phyloP scores from a whole-genome alignment of 1,140 invertebrate species.

The Medauroidea extradentata region DNA sequence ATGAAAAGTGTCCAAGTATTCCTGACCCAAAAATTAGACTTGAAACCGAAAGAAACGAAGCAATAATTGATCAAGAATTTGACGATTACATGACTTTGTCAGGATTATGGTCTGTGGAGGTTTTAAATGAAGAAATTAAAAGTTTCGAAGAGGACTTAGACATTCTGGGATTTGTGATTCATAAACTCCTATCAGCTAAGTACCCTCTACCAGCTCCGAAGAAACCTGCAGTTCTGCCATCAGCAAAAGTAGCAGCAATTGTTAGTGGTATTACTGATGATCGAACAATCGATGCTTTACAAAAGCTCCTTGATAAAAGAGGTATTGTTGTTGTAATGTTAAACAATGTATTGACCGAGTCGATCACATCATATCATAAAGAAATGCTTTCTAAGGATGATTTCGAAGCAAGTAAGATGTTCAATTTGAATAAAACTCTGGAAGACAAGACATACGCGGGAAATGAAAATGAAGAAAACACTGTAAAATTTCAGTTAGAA shows the following conservation, averaged over 20 bases:
- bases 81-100: constrained; percentile 42
- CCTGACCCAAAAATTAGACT: constrained; percentile 15
- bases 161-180: constrained; percentile 51
- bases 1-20: constrained; percentile 10
- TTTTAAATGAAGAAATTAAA: constrained; percentile 24
- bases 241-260: constrained; percentile 43
- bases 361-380: constrained; percentile 49
- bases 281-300: constrained; percentile 40
- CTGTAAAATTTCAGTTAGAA: constrained; percentile 1
- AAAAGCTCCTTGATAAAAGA: constrained; percentile 42
- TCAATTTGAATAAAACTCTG: constrained; percentile 8
- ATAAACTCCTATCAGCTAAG: constrained; percentile 50
- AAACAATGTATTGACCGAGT: constrained; percentile 50
- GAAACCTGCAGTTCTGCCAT: constrained; percentile 38
- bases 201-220: constrained; percentile 45
- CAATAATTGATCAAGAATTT: constrained; percentile 39
- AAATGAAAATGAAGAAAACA: constrained; percentile 9
- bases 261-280: constrained; percentile 47
- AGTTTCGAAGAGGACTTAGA: constrained; percentile 34
- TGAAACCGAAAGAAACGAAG: constrained; percentile 31
- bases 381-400: constrained; percentile 43
- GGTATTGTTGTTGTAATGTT: constrained; percentile 50
- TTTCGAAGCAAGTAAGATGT: constrained; percentile 41
- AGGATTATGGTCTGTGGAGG: constrained; percentile 41
- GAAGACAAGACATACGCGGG: background rate